Evolutionary conservation across 1,140 invertebrate species (phyloP), one percentile per base, ranked within the genome.

Genomic region (Plectus sambesii): DNA sequence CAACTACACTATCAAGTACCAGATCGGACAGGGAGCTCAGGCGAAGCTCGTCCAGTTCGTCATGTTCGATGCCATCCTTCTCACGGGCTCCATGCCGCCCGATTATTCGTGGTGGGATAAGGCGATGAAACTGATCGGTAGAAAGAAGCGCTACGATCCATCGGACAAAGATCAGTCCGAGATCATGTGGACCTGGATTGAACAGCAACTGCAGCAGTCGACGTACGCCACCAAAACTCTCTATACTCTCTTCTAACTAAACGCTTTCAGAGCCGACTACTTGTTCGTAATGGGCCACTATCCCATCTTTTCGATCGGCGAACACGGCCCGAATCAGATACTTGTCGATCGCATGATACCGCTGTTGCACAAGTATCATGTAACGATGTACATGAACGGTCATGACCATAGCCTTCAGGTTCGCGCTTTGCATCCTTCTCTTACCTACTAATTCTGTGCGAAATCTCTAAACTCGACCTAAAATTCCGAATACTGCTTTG

Each of bases 361-460:
- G 24, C 53, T 73, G 46, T 47, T 73, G 9, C 55, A 70, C 17
- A 69, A 71, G 27, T 70, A 72, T 56, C 49, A 61, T 24, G 72
- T 70, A 1, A 61, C 62, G 26, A 70, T 70, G 12, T 72, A 73
- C 53, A 45, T 73, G 6, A 64, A 55, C 55, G 72, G 72, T 17
- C 72, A 73, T 59, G 72, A 73, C 49, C 72, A 73, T 51, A 72
- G 70, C 51, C 51, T 72, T 8, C 72, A 73, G 61, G 70, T 72
- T 52, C 45, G 56, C 12, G n/a, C n/a, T 12, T n/a, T n/a, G n/a
- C n/a, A n/a, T n/a, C n/a, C n/a, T n/a, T n/a, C n/a, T n/a, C n/a
- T n/a, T n/a, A n/a, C n/a, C n/a, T n/a, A n/a, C n/a, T n/a, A n/a
- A n/a, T n/a, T n/a, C n/a, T n/a, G n/a, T n/a, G n/a, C n/a, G n/a